Base-by-base conservation (phyloP, 2,888 invertebrate species). In the Sesia bembeciformis region DNA sequence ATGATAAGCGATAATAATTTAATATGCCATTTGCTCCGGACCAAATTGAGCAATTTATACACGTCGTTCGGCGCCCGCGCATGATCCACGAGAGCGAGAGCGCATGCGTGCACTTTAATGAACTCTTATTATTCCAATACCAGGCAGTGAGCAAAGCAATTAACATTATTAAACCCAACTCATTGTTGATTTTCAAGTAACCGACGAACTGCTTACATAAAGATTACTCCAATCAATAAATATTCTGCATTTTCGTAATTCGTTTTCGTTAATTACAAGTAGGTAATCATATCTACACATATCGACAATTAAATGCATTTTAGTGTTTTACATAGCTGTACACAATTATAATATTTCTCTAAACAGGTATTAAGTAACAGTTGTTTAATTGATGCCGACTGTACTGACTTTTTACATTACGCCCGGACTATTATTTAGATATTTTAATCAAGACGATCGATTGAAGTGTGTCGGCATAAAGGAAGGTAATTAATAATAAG, bases 371-470 rank as follows among this genome's bases (percentile, higher is more conserved):
- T 23, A 23, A 23, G 23, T 23, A 23, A 23, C 23, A 23, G 2
- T 50, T 50, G 50, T 50, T 50, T 50, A 41, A 67, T 67, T 65
- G 69, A 68, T 65, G 70, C 74, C 73, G 76, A 70, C 70, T 66
- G 65, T 68, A 66, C 62, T 52, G 55, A 57, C 62, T 64, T 72
- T 72, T 73, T 70, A 71, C 74, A 83, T 83, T 83, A 77, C 70
- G 63, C 65, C 66, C 23, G 65, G 60, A 76, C 82, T 82, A 82
- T 87, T 86, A 88, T 87, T 79, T 79, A 77, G 83, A 86, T 88
- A 87, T 88, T 87, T 85, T 87, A 88, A 88, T 89, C 86, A 87
- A 87, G 77, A 60, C 80, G 76, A 84, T 84, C 84, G 76, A 84
- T 84, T 81, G 79, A 76, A 78, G 77, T 76, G 80, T 76, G 69